Evolutionary conservation across 1,140 invertebrate genomes (phyloP).

Genomic region (Drosophila dunni): DNA sequence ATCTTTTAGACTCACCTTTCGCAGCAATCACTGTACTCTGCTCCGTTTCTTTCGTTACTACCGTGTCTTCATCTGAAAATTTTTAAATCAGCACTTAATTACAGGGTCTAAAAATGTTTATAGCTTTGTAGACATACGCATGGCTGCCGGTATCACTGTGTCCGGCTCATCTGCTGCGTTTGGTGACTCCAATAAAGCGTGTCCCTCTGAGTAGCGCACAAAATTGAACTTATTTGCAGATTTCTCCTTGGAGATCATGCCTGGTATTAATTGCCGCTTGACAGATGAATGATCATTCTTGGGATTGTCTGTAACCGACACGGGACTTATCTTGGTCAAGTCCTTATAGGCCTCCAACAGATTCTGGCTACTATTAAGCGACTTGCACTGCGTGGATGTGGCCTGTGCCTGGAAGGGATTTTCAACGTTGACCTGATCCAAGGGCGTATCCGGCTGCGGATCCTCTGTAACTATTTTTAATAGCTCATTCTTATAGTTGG

Average conservation of each 20-base stretch:
- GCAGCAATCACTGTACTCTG: too few relatives aligned
- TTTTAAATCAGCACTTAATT: too few relatives aligned
- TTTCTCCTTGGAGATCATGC: background rate
- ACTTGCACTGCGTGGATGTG: constrained; percentile 60
- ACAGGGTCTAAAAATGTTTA: too few relatives aligned
- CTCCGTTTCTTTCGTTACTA: too few relatives aligned
- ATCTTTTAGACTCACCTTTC: too few relatives aligned
- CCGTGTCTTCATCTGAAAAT: too few relatives aligned
- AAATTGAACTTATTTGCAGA: constrained; percentile 57
- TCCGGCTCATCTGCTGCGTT: background rate
- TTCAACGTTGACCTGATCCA: constrained; percentile 32
- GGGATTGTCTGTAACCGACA: constrained; percentile 3
- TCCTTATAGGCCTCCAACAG: constrained; percentile 26
- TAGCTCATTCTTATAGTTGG: constrained; percentile 17
- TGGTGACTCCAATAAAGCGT: constrained; percentile 26
- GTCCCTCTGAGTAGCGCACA: constrained; percentile 51
- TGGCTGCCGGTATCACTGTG: background rate
- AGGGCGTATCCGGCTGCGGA: constrained; percentile 52
- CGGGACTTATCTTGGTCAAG: constrained; percentile 41
- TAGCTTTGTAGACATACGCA: background rate
- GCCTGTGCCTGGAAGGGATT: constrained; percentile 57
- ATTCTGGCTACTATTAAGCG: constrained; percentile 12
- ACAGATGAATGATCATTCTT: background rate
- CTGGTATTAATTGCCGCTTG: constrained; percentile 50
- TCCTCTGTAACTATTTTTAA: constrained; percentile 10